Conservation (phyloP, 2,888 invertebrate genomes). For the Temnothorax unifasciatus region DNA sequence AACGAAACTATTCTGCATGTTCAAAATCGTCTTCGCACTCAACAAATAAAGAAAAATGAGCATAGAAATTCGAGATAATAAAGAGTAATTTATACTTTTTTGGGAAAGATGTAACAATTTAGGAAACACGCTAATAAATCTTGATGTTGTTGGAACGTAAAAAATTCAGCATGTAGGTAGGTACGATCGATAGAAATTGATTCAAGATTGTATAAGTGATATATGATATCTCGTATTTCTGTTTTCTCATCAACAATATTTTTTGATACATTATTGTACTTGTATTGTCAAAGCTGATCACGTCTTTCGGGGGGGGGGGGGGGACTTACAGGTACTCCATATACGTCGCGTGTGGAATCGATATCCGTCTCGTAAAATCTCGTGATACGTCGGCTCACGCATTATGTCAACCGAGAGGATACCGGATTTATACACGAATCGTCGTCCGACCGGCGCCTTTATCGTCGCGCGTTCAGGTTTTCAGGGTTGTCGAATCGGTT, state of each 20-base stretch:
- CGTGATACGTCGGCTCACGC: slow-evolving; percentile 59
- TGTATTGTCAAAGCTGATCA: slow-evolving; percentile 21
- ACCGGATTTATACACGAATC: slow-evolving; percentile 73
- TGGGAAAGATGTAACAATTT: background rate
- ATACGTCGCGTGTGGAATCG: slow-evolving; percentile 44
- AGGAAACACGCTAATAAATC: background rate
- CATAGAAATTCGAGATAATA: background rate
- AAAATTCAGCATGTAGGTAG: background rate
- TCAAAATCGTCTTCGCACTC: background rate
- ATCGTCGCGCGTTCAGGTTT: slow-evolving; percentile 79
- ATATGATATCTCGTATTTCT: slow-evolving; percentile 6
- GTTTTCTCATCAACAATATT: background rate
- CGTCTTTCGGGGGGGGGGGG: slow-evolving; percentile 8
- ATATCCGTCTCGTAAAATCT: slow-evolving; percentile 58
- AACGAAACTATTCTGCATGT: background rate
- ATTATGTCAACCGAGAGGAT: slow-evolving; percentile 72
- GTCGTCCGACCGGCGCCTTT: slow-evolving; percentile 71
- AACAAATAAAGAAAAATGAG: background rate
- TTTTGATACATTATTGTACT: slow-evolving; percentile 11
- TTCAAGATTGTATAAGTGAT: background rate
- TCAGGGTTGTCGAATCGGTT: slow-evolving; percentile 81
- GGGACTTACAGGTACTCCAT: slow-evolving; percentile 25
- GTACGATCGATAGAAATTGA: slow-evolving; percentile 1
- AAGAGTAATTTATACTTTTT: background rate
- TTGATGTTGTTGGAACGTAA: background rate